Evolutionary conservation across 2,797 vertebrate genomes (phyloP).

Genomic region (Emydoidea blandingii): DNA sequence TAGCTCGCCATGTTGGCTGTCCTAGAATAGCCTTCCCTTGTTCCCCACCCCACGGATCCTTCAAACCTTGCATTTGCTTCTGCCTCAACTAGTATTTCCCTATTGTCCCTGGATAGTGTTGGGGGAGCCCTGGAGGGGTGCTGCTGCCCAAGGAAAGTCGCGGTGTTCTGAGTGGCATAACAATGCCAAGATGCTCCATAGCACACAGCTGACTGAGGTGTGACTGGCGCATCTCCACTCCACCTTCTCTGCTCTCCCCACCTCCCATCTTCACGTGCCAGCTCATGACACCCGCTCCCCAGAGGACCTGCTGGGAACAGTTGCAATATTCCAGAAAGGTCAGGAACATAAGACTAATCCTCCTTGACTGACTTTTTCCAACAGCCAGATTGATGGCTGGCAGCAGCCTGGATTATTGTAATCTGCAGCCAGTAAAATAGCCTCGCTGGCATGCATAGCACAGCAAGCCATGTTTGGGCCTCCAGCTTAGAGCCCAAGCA

Average conservation of each 20-base stretch:
- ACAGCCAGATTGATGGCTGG: neutral
- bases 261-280: rapidly evolving
- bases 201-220: neutral
- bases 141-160: neutral
- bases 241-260: neutral
- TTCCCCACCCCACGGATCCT: neutral
- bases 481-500: no score
- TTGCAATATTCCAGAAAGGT: neutral
- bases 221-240: neutral
- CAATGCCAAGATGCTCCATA: neutral
- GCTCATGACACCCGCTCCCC: no score
- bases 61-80: neutral
- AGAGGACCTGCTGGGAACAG: neutral
- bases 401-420: neutral
- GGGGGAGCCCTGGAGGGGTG: neutral
- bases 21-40: neutral
- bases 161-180: neutral
- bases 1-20: neutral
- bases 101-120: neutral
- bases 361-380: neutral
- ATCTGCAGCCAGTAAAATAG: rapidly evolving
- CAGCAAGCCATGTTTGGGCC: rapidly evolving
- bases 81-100: neutral
- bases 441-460: neutral
- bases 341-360: neutral